Conservation (phyloP, 2,888 invertebrate species). For the Sceliomorpha sp. region DNA sequence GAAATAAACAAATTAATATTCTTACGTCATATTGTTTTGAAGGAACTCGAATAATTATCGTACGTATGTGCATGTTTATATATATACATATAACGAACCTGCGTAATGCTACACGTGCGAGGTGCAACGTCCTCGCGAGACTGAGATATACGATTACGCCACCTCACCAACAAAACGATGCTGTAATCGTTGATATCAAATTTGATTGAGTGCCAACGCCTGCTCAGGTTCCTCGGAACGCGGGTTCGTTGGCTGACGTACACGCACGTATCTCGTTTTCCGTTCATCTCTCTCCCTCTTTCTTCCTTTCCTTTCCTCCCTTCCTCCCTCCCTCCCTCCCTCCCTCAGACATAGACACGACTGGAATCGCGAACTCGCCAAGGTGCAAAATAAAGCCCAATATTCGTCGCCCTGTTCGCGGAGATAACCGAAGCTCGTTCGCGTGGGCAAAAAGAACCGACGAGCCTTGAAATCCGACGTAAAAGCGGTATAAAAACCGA, state of each 20-base stretch:
- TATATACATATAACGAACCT: constrained; percentile 38
- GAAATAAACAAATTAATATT: too few relatives aligned
- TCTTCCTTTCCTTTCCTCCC: background rate
- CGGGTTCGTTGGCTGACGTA: constrained; percentile 26
- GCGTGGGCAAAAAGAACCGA: constrained; percentile 39
- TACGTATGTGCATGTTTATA: too few relatives aligned
- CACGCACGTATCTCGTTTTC: constrained; percentile 25
- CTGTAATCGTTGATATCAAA: constrained; percentile 49
- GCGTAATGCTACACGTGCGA: constrained; percentile 41
- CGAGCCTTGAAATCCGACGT: constrained; percentile 60
- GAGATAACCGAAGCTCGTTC: constrained; percentile 43
- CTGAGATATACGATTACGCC: constrained; percentile 41
- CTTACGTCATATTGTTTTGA: too few relatives aligned
- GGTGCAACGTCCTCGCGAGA: constrained; percentile 48
- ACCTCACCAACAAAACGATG: constrained; percentile 37
- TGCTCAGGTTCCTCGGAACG: constrained; percentile 10
- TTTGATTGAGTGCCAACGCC: constrained; percentile 52
- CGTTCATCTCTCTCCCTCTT: constrained; percentile 14
- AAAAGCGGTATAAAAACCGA: constrained; percentile 66
- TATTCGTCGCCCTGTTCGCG: constrained; percentile 36
- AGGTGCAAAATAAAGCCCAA: constrained; percentile 40
- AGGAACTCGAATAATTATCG: too few relatives aligned
- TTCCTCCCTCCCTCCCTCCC: constrained; percentile 3
- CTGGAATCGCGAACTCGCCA: constrained; percentile 28
- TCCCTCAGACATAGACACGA: constrained; percentile 18